Conservation (phyloP, 1,140 invertebrate species). For the Linepithema humile region DNA sequence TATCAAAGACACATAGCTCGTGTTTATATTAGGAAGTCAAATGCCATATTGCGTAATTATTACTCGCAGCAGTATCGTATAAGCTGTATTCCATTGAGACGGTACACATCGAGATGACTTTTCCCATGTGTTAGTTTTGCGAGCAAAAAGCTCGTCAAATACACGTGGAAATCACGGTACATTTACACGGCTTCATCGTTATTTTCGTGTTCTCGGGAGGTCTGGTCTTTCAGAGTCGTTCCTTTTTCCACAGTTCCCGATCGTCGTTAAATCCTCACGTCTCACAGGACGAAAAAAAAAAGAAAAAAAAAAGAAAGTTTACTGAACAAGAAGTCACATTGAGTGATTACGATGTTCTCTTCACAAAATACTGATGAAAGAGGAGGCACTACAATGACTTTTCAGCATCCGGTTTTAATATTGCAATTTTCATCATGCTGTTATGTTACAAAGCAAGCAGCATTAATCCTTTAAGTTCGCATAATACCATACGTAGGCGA, state of each 20-base stretch:
- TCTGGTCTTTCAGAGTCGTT: neutral
- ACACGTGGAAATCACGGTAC: slow-evolving; percentile 8
- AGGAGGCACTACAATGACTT: neutral
- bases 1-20: neutral
- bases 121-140: neutral
- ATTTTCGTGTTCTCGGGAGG: slow-evolving; percentile 1
- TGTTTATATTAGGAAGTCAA: neutral
- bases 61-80: neutral
- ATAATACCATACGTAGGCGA: neutral
- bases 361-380: neutral
- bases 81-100: neutral
- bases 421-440: neutral
- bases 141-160: slow-evolving; percentile 23
- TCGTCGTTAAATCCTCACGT: slow-evolving; percentile 6
- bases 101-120: slow-evolving; percentile 6
- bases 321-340: neutral
- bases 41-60: neutral
- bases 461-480: neutral
- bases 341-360: slow-evolving; percentile 13
- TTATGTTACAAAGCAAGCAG: neutral
- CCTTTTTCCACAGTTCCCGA: neutral
- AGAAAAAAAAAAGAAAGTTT: neutral
- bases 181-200: neutral
- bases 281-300: neutral
- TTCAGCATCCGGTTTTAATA: neutral